Percentiles rank a stretch among this genome's conserved stretches.
phyloP scores from a whole-genome alignment of 2,888 invertebrate genomes.

The Nymphalis urticae region DNA sequence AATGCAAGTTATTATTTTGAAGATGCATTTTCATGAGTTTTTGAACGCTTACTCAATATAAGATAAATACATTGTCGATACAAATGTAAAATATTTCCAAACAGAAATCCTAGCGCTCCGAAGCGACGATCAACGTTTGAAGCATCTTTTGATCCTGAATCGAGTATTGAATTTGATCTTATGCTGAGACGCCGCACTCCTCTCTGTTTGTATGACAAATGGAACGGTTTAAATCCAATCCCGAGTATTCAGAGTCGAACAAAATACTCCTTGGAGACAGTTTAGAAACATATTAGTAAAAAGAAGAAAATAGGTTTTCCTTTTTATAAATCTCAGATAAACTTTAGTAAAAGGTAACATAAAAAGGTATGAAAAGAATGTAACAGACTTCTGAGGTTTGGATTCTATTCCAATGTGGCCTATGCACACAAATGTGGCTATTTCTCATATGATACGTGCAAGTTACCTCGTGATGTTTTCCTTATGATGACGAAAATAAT shows the following conservation, averaged over 20 bases:
- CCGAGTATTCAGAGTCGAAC: background rate
- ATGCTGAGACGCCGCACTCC: conserved; percentile 1
- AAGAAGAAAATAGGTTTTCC: too few species aligned
- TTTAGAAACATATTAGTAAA: background rate
- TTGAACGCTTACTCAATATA: background rate
- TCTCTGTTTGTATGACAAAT: conserved; percentile 10
- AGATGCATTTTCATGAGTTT: too few species aligned
- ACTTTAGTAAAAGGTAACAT: too few species aligned
- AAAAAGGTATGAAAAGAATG: too few species aligned
- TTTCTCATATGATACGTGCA: too few species aligned
- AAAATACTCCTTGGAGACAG: conserved; percentile 2
- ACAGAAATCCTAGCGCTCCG: background rate
- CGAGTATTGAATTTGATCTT: conserved; percentile 12
- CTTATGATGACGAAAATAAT: too few species aligned
- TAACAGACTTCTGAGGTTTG: too few species aligned
- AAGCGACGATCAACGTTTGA: conserved; percentile 4
- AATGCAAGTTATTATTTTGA: too few species aligned
- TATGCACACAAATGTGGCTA: too few species aligned
- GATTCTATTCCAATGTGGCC: too few species aligned
- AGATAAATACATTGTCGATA: background rate
- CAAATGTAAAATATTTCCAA: background rate
- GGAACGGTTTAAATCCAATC: conserved; percentile 6
- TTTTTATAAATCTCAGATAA: too few species aligned
- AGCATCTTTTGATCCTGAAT: conserved; percentile 3
- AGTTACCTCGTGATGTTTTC: too few species aligned